Conservation (phyloP, 2,797 vertebrate species). For the Syngnathus acus region DNA sequence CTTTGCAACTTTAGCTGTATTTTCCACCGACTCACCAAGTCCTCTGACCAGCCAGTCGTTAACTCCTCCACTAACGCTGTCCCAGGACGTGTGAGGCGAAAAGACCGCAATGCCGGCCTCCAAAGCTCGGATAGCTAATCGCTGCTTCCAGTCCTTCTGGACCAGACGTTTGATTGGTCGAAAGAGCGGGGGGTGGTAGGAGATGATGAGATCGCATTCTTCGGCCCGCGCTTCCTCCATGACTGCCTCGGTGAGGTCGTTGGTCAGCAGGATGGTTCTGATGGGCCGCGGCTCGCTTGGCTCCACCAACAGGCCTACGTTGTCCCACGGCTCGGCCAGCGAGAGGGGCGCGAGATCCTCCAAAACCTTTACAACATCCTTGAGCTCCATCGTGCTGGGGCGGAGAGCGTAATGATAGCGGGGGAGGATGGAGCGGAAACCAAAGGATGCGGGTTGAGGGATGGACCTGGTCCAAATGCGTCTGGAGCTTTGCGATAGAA, state of each 20-base stretch:
- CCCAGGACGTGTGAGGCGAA: constrained; percentile 90
- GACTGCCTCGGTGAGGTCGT: constrained; percentile 82
- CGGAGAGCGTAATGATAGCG: not conserved
- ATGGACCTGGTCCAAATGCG: constrained; percentile 11
- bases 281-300: constrained; percentile 76
- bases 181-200: constrained; percentile 92
- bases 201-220: constrained; percentile 79
- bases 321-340: constrained; percentile 91
- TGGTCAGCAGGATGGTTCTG: constrained; percentile 81
- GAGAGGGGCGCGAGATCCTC: constrained; percentile 81
- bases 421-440: constrained; percentile 5
- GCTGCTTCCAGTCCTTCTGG: constrained; percentile 86
- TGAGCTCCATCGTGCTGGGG: constrained; percentile 69
- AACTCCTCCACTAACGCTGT: constrained; percentile 79
- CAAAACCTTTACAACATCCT: constrained; percentile 72
- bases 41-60: constrained; percentile 86
- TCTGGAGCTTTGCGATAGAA: constrained; percentile 26
- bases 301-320: constrained; percentile 88
- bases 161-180: constrained; percentile 76
- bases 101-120: constrained; percentile 83
- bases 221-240: constrained; percentile 80
- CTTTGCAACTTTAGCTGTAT: not conserved
- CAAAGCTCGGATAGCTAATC: constrained; percentile 77
- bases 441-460: constrained; percentile 10
- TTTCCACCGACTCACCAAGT: constrained; percentile 74